phyloP scores from a whole-genome alignment of 2,797 vertebrate genomes.

The Protonibea diacanthus region DNA sequence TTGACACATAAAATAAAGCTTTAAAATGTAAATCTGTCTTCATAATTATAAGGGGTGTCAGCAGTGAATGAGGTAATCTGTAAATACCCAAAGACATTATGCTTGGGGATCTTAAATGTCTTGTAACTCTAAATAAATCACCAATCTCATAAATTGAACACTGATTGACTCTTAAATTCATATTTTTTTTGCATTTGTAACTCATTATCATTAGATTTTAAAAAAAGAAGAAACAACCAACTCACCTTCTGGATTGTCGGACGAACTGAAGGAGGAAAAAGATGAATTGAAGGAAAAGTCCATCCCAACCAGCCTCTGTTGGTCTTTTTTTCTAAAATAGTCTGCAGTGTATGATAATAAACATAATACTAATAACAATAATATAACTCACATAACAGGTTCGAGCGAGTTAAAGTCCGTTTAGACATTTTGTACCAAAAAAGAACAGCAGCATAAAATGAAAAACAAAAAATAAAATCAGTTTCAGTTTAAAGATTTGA shows the following conservation, averaged over 20 bases:
- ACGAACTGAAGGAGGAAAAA: constrained; percentile 28
- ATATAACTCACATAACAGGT: not conserved
- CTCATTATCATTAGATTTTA: not conserved
- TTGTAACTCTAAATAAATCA: too few relatives aligned
- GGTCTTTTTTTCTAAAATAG: not conserved
- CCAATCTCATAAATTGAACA: not conserved
- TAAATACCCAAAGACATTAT: too few relatives aligned
- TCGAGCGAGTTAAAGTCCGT: not conserved
- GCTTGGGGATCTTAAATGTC: too few relatives aligned
- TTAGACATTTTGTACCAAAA: too few relatives aligned
- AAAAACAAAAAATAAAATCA: not conserved
- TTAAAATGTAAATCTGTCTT: too few relatives aligned
- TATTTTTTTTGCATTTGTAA: too few relatives aligned
- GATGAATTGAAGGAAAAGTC: constrained; percentile 59
- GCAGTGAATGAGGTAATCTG: too few relatives aligned
- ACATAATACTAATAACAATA: not conserved
- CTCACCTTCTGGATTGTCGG: constrained; percentile 55
- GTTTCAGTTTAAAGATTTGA: not conserved
- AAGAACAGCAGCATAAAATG: not conserved
- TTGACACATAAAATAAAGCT: too few relatives aligned
- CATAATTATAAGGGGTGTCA: too few relatives aligned
- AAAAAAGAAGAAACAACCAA: not conserved
- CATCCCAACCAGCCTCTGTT: constrained; percentile 43
- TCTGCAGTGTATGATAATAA: not conserved
- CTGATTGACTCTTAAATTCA: not conserved